Percentiles rank a stretch among this genome's conserved stretches.
These are phyloP conservation scores for Sciurus vulgaris DNA, from an alignment of 2,797 vertebrate species.

Conservation along the genomic window DNA sequence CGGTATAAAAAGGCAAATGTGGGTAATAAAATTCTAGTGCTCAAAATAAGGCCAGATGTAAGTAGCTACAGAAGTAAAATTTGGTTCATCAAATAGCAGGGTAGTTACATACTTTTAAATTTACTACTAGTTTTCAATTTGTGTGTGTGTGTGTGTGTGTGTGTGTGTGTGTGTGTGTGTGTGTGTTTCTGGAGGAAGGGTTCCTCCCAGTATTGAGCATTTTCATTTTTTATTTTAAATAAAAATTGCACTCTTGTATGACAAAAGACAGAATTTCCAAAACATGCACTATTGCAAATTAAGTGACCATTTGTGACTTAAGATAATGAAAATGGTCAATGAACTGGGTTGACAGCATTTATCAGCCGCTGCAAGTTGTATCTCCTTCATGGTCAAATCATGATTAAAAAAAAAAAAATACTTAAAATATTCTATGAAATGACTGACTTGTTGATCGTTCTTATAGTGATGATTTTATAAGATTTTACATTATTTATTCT, in stretches of 20 bases:
- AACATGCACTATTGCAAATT: neutral
- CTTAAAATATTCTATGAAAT: conserved; percentile 21
- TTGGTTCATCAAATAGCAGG: conserved; percentile 9
- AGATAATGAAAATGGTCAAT: conserved; percentile 19
- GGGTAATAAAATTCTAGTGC: conserved; percentile 33
- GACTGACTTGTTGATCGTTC: conserved; percentile 44
- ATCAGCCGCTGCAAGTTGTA: neutral
- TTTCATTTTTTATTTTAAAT: conserved; percentile 54
- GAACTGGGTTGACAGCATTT: conserved; percentile 16
- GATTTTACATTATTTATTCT: conserved; percentile 39
- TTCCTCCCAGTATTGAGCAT: neutral
- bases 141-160: neutral
- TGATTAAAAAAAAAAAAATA: conserved; percentile 26
- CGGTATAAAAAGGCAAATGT: conserved; percentile 34
- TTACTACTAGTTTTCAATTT: neutral
- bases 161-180: neutral
- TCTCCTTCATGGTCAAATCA: conserved; percentile 2
- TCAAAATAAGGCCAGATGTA: conserved; percentile 47
- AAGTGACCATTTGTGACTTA: conserved; percentile 45
- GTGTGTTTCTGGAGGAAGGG: neutral
- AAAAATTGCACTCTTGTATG: conserved; percentile 11
- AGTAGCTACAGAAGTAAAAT: conserved; percentile 41
- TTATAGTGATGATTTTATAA: conserved; percentile 8
- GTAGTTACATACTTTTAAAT: conserved; percentile 30
- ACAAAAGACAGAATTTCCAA: neutral